These are phyloP conservation scores for Aselliscus stoliczkanus DNA, from an alignment of 2,797 vertebrate genomes.

Conservation along the genomic window DNA sequence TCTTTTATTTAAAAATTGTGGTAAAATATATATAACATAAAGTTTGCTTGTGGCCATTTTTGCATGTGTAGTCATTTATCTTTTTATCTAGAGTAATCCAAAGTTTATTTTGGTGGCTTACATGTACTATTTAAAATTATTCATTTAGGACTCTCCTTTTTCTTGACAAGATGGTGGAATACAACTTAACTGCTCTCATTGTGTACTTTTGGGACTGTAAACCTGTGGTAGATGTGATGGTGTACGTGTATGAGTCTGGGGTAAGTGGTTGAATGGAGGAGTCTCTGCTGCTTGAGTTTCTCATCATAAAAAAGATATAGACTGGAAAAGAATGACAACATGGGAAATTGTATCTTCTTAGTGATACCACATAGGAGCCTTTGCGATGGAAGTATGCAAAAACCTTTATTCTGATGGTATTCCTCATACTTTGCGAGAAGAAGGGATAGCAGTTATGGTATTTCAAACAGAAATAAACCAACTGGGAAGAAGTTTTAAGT, in stretches of 20 bases:
- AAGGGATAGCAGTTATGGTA: conserved; percentile 89
- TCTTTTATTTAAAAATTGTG: not conserved
- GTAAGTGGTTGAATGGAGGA: not conserved
- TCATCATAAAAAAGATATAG: conserved; percentile 84
- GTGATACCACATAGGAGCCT: conserved; percentile 92
- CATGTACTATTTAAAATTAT: not conserved
- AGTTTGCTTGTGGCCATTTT: not conserved
- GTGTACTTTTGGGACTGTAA: not conserved
- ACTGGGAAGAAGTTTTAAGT: conserved; percentile 94
- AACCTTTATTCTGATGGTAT: conserved; percentile 88
- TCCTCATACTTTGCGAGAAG: conserved; percentile 87
- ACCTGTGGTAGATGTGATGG: not conserved
- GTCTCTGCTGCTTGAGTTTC: not conserved
- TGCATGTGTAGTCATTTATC: not conserved
- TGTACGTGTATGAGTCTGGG: not conserved
- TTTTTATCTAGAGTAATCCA: not conserved
- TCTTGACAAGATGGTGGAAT: not conserved
- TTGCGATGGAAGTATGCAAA: conserved; percentile 91
- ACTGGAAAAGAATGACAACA: conserved; percentile 90
- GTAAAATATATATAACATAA: not conserved
- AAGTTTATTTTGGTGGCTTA: not conserved
- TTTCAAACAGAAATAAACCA: conserved; percentile 90
- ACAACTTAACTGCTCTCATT: not conserved
- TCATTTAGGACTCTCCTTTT: not conserved
- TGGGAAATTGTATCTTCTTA: conserved; percentile 91